Conservation (phyloP, 35 echinoderm and acorn worm genomes). For the Chiridota heheva region DNA sequence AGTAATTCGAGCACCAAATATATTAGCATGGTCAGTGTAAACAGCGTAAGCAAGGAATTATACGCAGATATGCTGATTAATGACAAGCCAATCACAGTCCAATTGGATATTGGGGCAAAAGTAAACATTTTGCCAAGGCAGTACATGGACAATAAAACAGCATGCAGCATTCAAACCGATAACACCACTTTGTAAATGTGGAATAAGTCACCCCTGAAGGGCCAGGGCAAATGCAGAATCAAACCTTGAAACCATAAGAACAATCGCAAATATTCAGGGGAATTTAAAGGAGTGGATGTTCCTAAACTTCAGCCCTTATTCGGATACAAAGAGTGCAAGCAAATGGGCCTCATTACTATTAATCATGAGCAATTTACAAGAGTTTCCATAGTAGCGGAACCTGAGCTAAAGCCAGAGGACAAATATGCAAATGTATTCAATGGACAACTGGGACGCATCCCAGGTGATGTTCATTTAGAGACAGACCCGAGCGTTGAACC, state of each 20-base stretch:
- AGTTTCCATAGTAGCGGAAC: not conserved
- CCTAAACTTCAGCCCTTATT: constrained; percentile 24
- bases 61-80: constrained; percentile 9
- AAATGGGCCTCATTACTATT: constrained; percentile 24
- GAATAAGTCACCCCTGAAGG: not conserved
- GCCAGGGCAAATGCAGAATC: constrained; percentile 3
- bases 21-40: constrained; percentile 2
- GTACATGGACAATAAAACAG: constrained; percentile 15
- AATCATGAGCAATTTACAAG: not conserved
- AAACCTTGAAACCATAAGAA: constrained; percentile 24
- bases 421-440: constrained; percentile 20
- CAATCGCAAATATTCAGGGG: constrained; percentile 26
- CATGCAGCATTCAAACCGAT: not conserved
- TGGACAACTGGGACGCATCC: constrained; percentile 2
- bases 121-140: constrained; percentile 24
- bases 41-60: not conserved
- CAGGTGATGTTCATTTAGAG: constrained; percentile 27
- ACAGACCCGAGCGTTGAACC: not conserved
- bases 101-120: constrained; percentile 37
- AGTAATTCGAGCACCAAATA: constrained; percentile 27
- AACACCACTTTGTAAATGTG: constrained; percentile 16
- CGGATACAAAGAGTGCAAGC: constrained; percentile 11
- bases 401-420: not conserved
- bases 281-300: constrained; percentile 35
- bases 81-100: not conserved